phyloP scores from a whole-genome alignment of 2,113 vertebrate genomes.

The Cyanoderma ruficeps region DNA sequence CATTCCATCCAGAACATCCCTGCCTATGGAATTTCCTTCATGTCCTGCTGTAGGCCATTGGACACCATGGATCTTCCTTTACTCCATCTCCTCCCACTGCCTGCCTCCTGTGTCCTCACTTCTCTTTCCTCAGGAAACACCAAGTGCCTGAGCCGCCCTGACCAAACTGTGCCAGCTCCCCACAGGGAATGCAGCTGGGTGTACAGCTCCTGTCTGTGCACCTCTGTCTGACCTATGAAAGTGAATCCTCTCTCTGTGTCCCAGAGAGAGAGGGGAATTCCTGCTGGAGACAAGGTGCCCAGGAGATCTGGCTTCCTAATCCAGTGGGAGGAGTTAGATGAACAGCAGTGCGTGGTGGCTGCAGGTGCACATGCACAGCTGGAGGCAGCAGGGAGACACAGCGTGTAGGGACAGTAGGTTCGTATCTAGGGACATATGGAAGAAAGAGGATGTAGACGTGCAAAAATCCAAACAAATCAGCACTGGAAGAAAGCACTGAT shows the following conservation, averaged over 20 bases:
- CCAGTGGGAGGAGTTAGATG: not conserved
- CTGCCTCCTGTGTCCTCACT: not conserved
- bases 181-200: no score
- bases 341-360: not conserved
- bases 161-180: no score
- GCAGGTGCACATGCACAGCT: not conserved
- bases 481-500: not conserved
- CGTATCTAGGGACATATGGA: fast-evolving
- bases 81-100: not conserved
- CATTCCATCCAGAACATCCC: not conserved
- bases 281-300: not conserved
- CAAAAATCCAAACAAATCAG: not conserved
- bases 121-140: no score
- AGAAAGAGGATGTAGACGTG: not conserved
- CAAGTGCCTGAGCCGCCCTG: no score
- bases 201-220: no score
- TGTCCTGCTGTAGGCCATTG: not conserved
- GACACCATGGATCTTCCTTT: not conserved
- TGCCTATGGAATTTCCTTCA: not conserved
- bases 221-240: no score
- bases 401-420: fast-evolving
- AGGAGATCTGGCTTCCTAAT: not conserved
- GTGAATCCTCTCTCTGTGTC: no score
- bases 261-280: not conserved
- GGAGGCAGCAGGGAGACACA: not conserved